Conservation (phyloP, 2,888 invertebrate genomes). For the Troides oblongomaculatus region DNA sequence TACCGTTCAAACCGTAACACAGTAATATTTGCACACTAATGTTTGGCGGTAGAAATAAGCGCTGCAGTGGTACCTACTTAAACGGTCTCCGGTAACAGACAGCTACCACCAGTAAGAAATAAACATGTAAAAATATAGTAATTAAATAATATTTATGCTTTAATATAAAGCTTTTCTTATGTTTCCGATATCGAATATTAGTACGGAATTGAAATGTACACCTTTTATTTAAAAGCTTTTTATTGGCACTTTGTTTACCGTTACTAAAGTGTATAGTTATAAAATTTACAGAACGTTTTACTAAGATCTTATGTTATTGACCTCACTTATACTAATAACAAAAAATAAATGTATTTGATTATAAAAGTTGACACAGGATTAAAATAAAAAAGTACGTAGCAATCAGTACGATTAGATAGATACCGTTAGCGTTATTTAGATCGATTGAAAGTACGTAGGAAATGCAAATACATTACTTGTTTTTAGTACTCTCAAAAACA, state of each 20-base stretch:
- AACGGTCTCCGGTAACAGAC: too few relatives aligned
- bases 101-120: too few relatives aligned
- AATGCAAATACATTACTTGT: not conserved
- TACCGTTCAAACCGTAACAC: too few relatives aligned
- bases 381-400: constrained; percentile 4
- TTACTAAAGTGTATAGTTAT: not conserved
- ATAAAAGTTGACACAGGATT: constrained; percentile 20
- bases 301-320: constrained; percentile 10
- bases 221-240: not conserved
- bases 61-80: too few relatives aligned
- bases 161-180: too few relatives aligned
- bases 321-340: constrained; percentile 4
- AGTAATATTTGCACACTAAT: too few relatives aligned
- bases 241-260: not conserved
- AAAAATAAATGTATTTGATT: constrained; percentile 13
- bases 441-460: not conserved
- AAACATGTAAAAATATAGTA: too few relatives aligned
- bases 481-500: too few relatives aligned
- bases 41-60: too few relatives aligned
- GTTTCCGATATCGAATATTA: too few relatives aligned
- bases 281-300: not conserved
- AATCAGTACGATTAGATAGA: constrained; percentile 18
- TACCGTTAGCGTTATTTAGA: constrained; percentile 25
- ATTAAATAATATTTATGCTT: too few relatives aligned
- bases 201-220: too few relatives aligned